Percentiles rank a stretch among this genome's conserved stretches.
These are phyloP conservation scores for Ara ararauna DNA, from an alignment of 2,797 vertebrate genomes.

Conservation along the genomic window DNA sequence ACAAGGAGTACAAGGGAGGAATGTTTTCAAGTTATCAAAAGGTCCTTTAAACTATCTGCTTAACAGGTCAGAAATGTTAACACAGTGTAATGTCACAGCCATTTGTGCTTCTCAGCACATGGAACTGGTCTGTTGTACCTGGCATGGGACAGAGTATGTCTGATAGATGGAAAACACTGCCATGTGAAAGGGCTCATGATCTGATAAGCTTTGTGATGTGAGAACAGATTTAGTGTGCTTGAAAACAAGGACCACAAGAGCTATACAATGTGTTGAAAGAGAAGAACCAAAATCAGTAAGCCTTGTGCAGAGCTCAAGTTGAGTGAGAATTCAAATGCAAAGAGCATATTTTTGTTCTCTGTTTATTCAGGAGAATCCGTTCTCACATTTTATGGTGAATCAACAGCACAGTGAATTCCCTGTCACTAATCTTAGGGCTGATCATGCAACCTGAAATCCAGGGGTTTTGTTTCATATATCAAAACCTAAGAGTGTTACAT, in stretches of 20 bases:
- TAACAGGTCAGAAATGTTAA: neutral
- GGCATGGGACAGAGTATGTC: rapidly evolving
- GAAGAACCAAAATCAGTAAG: neutral
- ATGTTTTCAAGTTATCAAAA: neutral
- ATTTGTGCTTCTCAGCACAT: neutral
- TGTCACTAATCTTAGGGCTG: neutral
- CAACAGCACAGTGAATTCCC: neutral
- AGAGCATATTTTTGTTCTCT: neutral
- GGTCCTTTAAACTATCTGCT: neutral
- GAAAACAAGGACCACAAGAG: neutral
- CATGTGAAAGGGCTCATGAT: neutral
- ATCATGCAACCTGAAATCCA: neutral
- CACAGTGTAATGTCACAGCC: neutral
- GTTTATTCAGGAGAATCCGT: neutral
- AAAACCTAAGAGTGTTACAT: rapidly evolving
- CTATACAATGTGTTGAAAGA: neutral
- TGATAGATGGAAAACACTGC: neutral
- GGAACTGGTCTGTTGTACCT: neutral
- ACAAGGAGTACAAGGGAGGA: neutral
- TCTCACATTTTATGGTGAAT: neutral
- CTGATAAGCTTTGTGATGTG: neutral
- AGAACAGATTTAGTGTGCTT: neutral
- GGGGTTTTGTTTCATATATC: neutral
- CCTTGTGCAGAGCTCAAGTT: neutral
- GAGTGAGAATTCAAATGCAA: neutral